Evolutionary conservation across 2,888 invertebrate species (phyloP).

Genomic region (Limnephilus auricula): DNA sequence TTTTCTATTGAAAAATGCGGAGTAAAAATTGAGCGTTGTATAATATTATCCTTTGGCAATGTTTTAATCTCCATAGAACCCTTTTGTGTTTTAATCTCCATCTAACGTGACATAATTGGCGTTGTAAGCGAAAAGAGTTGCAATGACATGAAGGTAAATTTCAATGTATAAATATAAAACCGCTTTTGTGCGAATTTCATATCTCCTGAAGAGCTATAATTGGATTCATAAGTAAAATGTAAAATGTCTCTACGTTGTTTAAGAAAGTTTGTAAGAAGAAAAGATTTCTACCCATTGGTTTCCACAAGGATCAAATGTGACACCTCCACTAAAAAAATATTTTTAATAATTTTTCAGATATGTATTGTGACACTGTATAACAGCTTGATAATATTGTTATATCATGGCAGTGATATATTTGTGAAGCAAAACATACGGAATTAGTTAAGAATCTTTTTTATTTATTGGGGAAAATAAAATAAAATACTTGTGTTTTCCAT

Average conservation of each 20-base stretch:
- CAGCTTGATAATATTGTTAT: neutral
- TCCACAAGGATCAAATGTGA: neutral
- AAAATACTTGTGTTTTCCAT: neutral
- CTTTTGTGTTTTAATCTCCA: no score
- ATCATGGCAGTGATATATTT: neutral
- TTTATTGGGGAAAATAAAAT: neutral
- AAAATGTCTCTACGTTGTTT: no score
- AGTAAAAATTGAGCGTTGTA: neutral
- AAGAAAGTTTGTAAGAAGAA: no score
- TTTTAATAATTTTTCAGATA: neutral
- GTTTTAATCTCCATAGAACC: no score
- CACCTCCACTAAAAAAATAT: neutral
- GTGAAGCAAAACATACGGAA: neutral
- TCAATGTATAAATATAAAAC: no score
- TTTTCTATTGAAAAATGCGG: neutral
- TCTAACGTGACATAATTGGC: neutral
- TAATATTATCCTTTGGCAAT: no score
- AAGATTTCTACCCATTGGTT: neutral
- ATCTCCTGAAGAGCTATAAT: neutral
- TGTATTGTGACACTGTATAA: neutral
- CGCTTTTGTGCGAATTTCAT: no score
- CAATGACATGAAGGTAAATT: no score
- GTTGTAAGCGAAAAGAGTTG: no score
- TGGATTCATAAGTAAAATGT: neutral
- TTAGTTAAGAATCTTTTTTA: neutral